A percentile compares a stretch with the other conserved stretches of the same genome.
Conservation (phyloP, 92 coral and sea anemone species). For the Zoanthus solanderi region DNA sequence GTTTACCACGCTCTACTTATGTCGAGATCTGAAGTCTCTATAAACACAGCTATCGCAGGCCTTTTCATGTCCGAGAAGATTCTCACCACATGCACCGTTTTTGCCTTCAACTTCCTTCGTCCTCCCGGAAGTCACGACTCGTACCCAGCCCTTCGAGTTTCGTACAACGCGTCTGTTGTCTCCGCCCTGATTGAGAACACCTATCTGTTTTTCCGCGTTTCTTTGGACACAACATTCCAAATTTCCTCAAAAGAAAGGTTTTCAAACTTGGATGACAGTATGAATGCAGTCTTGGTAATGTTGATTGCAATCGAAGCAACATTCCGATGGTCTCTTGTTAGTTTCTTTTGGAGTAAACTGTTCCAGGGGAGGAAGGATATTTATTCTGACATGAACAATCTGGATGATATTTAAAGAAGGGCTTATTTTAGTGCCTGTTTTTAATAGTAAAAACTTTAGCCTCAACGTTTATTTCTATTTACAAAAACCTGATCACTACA, state of each 20-base stretch:
- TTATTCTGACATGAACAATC: conserved; percentile 34
- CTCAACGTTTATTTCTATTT: too few relatives aligned
- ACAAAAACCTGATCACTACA: too few relatives aligned
- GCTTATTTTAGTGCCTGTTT: too few relatives aligned
- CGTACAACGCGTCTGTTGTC: conserved; percentile 17
- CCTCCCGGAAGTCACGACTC: conserved; percentile 44
- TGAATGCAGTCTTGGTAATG: conserved; percentile 21
- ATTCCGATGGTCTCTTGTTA: conserved; percentile 24
- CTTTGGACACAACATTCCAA: conserved; percentile 40
- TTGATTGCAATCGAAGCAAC: conserved; percentile 30
- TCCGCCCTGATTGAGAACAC: conserved; percentile 48
- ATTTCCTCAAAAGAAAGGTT: conserved; percentile 27
- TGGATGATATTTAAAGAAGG: conserved; percentile 28
- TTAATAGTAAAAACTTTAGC: too few relatives aligned
- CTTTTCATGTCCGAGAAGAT: conserved; percentile 43
- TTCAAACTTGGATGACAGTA: background rate
- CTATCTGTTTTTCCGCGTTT: conserved; percentile 17
- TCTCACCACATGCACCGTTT: conserved; percentile 8
- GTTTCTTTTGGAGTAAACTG: conserved; percentile 38
- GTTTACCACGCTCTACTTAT: conserved; percentile 29
- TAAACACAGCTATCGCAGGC: conserved; percentile 38
- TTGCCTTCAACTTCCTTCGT: conserved; percentile 50
- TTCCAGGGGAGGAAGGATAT: conserved; percentile 32
- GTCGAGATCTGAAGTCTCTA: background rate
- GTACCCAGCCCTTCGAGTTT: conserved; percentile 45